phyloP scores from a whole-genome alignment of 2,888 invertebrate species.

The Lasiommata megera region DNA sequence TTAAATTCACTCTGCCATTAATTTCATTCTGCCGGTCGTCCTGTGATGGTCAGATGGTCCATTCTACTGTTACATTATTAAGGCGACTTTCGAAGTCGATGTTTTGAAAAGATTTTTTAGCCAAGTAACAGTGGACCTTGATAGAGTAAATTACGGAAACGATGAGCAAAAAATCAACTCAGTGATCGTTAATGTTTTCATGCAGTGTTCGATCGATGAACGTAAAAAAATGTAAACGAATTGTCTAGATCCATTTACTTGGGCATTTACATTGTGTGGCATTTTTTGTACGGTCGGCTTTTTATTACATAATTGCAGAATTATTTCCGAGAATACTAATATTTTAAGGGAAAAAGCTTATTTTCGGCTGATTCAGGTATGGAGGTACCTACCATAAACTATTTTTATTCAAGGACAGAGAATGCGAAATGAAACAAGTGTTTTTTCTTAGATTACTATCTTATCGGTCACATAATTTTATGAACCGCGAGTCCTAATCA shows the following conservation, averaged over 20 bases:
- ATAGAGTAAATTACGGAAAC: constrained; percentile 29
- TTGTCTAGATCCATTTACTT: constrained; percentile 12
- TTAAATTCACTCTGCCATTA: too few relatives aligned
- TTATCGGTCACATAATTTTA: too few relatives aligned
- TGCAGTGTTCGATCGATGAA: neutral
- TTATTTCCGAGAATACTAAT: neutral
- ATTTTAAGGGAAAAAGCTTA: neutral
- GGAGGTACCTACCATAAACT: too few relatives aligned
- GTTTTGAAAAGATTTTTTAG: neutral
- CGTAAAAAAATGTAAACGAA: constrained; percentile 7
- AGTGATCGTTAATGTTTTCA: constrained; percentile 4
- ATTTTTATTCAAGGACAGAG: neutral
- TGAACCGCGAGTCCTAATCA: too few relatives aligned
- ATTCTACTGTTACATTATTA: too few relatives aligned
- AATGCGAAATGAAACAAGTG: too few relatives aligned
- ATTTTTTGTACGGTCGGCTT: neutral
- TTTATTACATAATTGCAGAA: neutral
- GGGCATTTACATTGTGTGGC: constrained; percentile 1
- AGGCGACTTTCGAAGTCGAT: neutral
- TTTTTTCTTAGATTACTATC: too few relatives aligned
- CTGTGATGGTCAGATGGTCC: too few relatives aligned
- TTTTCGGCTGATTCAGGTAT: neutral
- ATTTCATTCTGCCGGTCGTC: too few relatives aligned
- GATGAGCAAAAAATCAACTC: constrained; percentile 31
- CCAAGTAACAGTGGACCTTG: constrained; percentile 26